Evolutionary conservation across 2,113 vertebrate species (phyloP).

Genomic region (Cyphotilapia sp.): DNA sequence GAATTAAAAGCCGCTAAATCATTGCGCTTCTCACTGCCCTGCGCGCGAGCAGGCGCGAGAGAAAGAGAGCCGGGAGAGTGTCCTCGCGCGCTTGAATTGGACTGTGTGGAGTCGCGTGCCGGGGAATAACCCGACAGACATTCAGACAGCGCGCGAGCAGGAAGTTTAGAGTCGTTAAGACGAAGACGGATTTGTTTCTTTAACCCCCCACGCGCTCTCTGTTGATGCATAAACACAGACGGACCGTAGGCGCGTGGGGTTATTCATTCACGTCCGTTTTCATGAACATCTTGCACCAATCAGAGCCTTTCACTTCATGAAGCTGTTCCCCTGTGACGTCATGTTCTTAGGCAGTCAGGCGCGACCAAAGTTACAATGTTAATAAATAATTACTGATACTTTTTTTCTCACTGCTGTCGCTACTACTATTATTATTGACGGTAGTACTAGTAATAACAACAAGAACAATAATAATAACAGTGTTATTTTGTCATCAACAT

Average conservation of each 20-base stretch:
- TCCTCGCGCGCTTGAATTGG: neutral
- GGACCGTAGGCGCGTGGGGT: neutral
- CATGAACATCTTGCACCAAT: neutral
- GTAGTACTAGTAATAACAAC: neutral
- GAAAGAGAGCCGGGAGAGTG: neutral
- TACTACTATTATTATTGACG: neutral
- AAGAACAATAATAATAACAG: neutral
- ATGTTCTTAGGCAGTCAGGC: neutral
- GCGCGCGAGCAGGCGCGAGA: neutral
- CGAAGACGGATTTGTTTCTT: neutral
- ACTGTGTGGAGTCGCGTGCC: neutral
- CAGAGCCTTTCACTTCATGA: neutral
- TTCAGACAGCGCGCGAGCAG: neutral
- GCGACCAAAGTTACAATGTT: neutral
- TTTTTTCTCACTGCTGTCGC: neutral
- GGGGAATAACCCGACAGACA: neutral
- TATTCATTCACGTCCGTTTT: neutral
- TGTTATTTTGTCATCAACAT: neutral
- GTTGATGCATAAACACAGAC: neutral
- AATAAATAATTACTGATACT: neutral
- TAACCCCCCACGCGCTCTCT: neutral
- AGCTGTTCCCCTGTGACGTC: neutral
- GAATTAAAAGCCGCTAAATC: neutral
- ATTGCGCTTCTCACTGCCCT: neutral
- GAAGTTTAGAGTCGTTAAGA: neutral